Conservation (phyloP, 2,797 vertebrate genomes). For the Tangara arthus region DNA sequence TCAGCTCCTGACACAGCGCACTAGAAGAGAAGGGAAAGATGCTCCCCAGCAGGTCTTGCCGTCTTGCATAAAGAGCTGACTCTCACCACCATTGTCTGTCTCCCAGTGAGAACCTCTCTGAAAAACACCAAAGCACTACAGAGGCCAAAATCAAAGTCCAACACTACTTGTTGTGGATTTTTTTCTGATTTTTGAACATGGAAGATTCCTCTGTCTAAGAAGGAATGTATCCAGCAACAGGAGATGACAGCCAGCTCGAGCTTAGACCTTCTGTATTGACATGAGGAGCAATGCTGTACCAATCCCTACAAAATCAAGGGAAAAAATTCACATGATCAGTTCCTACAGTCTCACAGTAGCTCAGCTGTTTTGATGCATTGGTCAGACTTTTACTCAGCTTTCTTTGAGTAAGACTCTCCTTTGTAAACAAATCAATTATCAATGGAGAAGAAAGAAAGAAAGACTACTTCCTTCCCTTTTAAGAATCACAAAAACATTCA, state of each 20-base stretch:
- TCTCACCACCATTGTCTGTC: background rate
- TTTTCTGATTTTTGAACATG: background rate
- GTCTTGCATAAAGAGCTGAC: background rate
- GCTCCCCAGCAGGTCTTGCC: background rate
- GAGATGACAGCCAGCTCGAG: background rate
- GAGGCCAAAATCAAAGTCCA: background rate
- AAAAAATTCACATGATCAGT: background rate
- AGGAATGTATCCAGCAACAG: background rate
- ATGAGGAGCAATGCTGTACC: rapidly evolving
- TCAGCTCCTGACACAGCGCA: background rate
- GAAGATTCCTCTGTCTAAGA: background rate
- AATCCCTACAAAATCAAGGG: background rate
- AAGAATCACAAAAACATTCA: background rate
- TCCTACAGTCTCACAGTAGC: background rate
- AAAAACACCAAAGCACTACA: background rate
- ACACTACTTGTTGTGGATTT: background rate
- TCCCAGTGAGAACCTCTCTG: background rate
- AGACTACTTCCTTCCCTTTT: background rate
- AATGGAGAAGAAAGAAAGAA: background rate
- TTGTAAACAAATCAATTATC: background rate
- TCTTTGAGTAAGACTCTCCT: background rate
- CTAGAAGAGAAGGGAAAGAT: background rate
- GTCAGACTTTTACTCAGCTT: background rate
- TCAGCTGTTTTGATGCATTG: background rate
- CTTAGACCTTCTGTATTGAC: background rate